A percentile compares a stretch with the other conserved stretches of the same genome.
Evolutionary conservation across 2,797 vertebrate genomes (phyloP).

Genomic region (Diplodus sargus): DNA sequence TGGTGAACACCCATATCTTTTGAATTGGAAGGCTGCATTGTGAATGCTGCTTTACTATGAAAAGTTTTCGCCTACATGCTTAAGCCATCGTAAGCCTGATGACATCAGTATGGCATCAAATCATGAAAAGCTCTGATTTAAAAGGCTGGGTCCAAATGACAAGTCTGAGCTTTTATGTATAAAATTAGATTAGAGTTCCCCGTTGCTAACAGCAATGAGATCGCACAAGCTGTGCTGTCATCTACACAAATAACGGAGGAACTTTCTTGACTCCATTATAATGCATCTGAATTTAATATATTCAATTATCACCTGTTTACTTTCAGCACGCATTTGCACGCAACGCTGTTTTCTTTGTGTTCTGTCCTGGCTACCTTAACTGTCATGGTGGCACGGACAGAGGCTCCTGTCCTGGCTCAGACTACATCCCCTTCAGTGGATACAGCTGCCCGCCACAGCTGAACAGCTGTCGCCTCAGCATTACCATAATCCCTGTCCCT

Average conservation of each 20-base stretch:
- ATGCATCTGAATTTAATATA: background rate
- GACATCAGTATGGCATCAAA: background rate
- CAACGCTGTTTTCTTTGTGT: slow-evolving; percentile 34
- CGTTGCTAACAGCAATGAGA: background rate
- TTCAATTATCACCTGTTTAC: slow-evolving; percentile 21
- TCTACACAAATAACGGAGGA: background rate
- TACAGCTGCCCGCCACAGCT: slow-evolving; percentile 80
- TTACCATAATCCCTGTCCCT: slow-evolving; percentile 76
- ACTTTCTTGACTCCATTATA: slow-evolving; percentile 1
- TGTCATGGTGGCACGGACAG: slow-evolving; percentile 48
- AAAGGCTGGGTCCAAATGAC: no score
- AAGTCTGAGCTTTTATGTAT: background rate
- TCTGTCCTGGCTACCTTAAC: slow-evolving; percentile 57
- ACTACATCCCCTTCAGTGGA: slow-evolving; percentile 72
- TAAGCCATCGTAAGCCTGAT: background rate
- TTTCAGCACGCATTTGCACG: slow-evolving; percentile 29
- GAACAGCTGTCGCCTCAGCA: slow-evolving; percentile 81
- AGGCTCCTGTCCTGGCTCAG: slow-evolving; percentile 61
- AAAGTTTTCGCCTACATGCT: no score
- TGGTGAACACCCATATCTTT: background rate
- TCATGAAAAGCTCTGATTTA: no score
- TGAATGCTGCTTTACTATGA: background rate
- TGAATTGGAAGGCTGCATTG: background rate
- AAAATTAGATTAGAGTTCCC: background rate
- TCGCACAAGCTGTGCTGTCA: background rate